Percentiles rank a stretch among this genome's conserved stretches.
phyloP scores from a whole-genome alignment of 1,140 invertebrate species.

The Catajapyx aquilonaris region DNA sequence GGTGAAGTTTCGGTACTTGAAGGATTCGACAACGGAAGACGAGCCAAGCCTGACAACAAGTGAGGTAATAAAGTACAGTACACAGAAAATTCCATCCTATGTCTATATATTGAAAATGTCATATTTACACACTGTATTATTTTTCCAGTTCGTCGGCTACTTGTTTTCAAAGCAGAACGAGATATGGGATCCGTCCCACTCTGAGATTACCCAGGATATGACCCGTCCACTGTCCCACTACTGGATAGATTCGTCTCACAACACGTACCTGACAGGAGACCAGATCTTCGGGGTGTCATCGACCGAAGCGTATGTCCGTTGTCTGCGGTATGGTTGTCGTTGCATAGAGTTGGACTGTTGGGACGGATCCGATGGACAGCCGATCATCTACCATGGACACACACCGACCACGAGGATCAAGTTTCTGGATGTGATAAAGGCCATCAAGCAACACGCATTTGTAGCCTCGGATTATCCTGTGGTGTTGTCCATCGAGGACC shows the following conservation, averaged over 20 bases:
- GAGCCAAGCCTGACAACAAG: too few relatives aligned
- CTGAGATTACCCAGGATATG: constrained; percentile 81
- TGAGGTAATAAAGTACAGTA: too few relatives aligned
- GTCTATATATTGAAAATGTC: too few relatives aligned
- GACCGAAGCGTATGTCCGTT: constrained; percentile 86
- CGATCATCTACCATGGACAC: constrained; percentile 92
- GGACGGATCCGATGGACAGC: constrained; percentile 87
- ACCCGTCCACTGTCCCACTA: constrained; percentile 73
- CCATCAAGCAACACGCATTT: constrained; percentile 93
- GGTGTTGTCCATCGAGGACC: constrained; percentile 95
- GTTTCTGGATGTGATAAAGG: constrained; percentile 84
- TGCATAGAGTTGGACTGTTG: constrained; percentile 95
- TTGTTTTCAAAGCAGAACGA: constrained; percentile 88
- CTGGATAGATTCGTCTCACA: constrained; percentile 95
- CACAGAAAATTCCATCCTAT: too few relatives aligned
- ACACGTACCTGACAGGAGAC: constrained; percentile 94
- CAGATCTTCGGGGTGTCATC: constrained; percentile 93
- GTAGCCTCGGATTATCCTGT: constrained; percentile 81
- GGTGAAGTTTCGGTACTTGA: too few relatives aligned
- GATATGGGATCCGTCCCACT: constrained; percentile 53
- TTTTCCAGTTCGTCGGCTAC: constrained; percentile 65
- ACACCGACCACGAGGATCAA: constrained; percentile 92
- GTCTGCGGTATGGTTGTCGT: constrained; percentile 73
- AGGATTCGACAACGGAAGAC: too few relatives aligned
- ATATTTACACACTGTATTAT: too few relatives aligned